These are phyloP conservation scores for Notolabrus celidotus DNA, from an alignment of 2,797 vertebrate species.

Conservation along the genomic window DNA sequence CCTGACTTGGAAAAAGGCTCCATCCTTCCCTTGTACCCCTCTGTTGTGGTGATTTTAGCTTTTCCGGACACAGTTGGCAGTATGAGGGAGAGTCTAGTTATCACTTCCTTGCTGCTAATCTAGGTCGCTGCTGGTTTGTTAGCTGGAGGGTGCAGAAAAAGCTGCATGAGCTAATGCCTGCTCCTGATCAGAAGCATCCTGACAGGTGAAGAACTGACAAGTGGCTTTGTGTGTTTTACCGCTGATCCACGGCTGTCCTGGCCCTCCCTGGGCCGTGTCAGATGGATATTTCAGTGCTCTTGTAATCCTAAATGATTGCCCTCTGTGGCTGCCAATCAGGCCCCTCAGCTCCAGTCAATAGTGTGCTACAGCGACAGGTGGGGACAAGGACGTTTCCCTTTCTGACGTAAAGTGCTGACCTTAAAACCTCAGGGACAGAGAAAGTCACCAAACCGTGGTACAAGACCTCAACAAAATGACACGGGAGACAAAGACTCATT, in stretches of 20 bases:
- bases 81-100: neutral
- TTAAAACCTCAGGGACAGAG: constrained; percentile 53
- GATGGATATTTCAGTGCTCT: constrained; percentile 17
- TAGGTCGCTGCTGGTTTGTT: neutral
- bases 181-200: neutral
- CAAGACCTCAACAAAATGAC: constrained; percentile 19
- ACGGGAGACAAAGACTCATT: constrained; percentile 3
- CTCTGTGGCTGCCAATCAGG: constrained; percentile 18
- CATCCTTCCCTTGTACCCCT: too few species aligned
- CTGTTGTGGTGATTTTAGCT: neutral
- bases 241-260: neutral
- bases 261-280: constrained; percentile 1
- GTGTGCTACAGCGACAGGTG: constrained; percentile 29
- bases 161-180: neutral
- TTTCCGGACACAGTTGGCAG: neutral
- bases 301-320: constrained; percentile 40
- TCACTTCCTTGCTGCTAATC: neutral
- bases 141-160: neutral
- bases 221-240: neutral
- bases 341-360: constrained; percentile 27
- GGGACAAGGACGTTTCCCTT: constrained; percentile 49
- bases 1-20: neutral
- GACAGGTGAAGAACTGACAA: neutral
- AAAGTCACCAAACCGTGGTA: constrained; percentile 27
- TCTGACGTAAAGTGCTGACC: constrained; percentile 60